Evolutionary conservation across 1,140 invertebrate genomes (phyloP).

Genomic region (Acyrthosiphon pisum): DNA sequence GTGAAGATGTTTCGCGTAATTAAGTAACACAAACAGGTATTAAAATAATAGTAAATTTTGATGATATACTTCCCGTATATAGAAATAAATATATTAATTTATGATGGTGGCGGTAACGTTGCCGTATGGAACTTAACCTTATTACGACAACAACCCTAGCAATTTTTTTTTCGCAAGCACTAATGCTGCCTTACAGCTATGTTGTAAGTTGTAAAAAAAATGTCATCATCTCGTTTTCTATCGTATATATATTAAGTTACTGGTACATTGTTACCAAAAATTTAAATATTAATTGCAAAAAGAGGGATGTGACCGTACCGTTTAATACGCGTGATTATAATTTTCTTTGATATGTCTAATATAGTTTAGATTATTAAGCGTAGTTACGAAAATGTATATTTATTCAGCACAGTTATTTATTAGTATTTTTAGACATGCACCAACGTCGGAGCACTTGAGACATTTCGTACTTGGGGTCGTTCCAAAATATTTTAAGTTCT

Average conservation of each 20-base stretch:
- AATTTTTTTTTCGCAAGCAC: too few species aligned
- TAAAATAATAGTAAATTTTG: too few species aligned
- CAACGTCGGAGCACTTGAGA: constrained; percentile 31
- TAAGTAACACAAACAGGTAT: too few species aligned
- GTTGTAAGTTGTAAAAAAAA: too few species aligned
- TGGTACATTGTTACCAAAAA: not conserved
- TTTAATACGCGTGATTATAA: not conserved
- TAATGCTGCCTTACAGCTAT: too few species aligned
- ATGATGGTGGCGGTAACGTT: too few species aligned
- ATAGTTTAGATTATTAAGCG: constrained; percentile 25
- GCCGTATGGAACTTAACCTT: too few species aligned
- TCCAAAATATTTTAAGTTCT: constrained; percentile 31
- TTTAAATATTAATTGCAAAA: not conserved
- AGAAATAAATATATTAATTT: too few species aligned
- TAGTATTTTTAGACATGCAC: constrained; percentile 41
- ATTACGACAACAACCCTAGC: too few species aligned
- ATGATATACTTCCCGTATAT: too few species aligned
- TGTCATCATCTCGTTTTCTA: too few species aligned
- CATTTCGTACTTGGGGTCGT: constrained; percentile 36
- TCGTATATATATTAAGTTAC: not conserved
- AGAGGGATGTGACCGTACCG: not conserved
- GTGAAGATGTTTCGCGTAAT: too few species aligned
- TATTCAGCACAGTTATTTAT: constrained; percentile 43
- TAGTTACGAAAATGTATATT: constrained; percentile 49
- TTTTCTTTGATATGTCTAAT: constrained; percentile 16